A percentile compares a stretch with the other conserved stretches of the same genome.
Conservation (phyloP, 2,888 invertebrate species). For the Branchipolynoe longqiensis region DNA sequence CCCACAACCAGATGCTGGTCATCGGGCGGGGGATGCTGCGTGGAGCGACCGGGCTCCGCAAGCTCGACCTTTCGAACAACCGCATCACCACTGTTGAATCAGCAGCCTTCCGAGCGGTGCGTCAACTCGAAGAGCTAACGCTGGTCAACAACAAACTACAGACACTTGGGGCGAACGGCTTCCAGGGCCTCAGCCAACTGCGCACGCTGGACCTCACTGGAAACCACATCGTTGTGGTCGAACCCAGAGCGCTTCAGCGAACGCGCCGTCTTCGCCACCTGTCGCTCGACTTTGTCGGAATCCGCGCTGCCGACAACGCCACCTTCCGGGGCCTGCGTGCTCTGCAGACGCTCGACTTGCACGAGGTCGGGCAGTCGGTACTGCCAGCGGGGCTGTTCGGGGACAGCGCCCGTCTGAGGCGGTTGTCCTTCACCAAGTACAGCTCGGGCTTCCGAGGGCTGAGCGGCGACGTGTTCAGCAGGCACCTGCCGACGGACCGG, state of each 20-base stretch:
- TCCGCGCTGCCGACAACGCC: neutral
- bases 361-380: neutral
- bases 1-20: neutral
- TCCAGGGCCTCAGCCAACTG: constrained; percentile 13
- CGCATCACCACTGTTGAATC: neutral
- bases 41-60: neutral
- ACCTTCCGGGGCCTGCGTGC: neutral
- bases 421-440: neutral
- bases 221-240: constrained; percentile 2
- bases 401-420: neutral
- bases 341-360: neutral
- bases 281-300: neutral
- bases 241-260: neutral
- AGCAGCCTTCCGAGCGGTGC: neutral
- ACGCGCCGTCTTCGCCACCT: constrained; percentile 24
- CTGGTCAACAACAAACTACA: neutral
- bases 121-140: neutral
- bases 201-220: constrained; percentile 1
- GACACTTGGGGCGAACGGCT: neutral
- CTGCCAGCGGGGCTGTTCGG: neutral
- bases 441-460: constrained; percentile 6
- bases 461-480: neutral
- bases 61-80: constrained; percentile 6
- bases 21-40: neutral
- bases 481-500: neutral